Evolutionary conservation across 2,888 invertebrate genomes (phyloP).

Genomic region (Cataglyphis altisquamis): DNA sequence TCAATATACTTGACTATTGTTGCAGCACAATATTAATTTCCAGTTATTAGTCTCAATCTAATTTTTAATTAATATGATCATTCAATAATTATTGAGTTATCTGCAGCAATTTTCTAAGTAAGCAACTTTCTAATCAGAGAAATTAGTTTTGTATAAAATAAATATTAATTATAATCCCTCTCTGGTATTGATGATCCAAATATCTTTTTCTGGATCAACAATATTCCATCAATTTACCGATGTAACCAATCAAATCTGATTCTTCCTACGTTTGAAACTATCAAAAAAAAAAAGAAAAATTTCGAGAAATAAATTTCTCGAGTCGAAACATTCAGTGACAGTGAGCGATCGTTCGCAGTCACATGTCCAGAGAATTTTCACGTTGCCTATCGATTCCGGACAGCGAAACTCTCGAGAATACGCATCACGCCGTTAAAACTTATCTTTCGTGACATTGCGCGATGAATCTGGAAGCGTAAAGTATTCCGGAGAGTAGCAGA

Average conservation of each 20-base stretch:
- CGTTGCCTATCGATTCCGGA: neutral
- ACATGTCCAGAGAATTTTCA: neutral
- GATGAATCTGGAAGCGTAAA: conserved; percentile 20
- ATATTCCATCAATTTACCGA: neutral
- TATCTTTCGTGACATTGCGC: conserved; percentile 3
- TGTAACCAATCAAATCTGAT: conserved; percentile 5
- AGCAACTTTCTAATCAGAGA: neutral
- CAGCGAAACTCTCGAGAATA: neutral
- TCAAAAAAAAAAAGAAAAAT: neutral
- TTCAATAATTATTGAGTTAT: neutral
- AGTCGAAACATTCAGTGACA: neutral
- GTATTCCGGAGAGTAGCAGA: neutral
- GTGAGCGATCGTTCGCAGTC: neutral
- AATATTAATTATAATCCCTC: neutral
- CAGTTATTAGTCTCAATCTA: neutral
- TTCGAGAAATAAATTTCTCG: neutral
- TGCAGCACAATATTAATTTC: neutral
- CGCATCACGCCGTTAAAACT: conserved; percentile 4
- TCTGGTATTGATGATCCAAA: neutral
- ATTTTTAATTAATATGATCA: neutral
- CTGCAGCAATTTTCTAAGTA: neutral
- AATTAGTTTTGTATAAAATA: neutral
- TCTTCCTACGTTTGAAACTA: neutral
- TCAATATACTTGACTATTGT: neutral
- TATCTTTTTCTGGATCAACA: neutral